These are phyloP conservation scores for Lamellibrachia satsuma DNA, from an alignment of 2,888 invertebrate species.

Conservation along the genomic window DNA sequence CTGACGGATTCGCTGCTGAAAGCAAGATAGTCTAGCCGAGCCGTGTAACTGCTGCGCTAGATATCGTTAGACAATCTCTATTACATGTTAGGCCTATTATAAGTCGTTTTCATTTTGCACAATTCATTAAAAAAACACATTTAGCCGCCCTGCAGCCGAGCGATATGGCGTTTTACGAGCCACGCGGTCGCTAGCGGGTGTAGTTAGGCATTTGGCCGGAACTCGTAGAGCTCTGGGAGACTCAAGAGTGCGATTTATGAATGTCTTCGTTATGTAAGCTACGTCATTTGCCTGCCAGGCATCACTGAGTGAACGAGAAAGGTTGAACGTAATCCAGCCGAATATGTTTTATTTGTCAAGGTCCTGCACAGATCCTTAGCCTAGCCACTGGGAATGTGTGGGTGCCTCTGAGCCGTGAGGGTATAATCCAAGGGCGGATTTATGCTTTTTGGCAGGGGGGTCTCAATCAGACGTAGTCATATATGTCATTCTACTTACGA, in stretches of 20 bases:
- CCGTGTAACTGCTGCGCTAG: not conserved
- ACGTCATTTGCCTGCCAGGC: not conserved
- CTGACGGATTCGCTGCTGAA: not conserved
- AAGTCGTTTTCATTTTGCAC: not conserved
- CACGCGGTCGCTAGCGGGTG: not conserved
- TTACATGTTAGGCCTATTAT: not conserved
- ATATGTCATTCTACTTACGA: no score
- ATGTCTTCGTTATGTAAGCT: not conserved
- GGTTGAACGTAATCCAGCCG: not conserved
- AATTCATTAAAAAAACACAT: not conserved
- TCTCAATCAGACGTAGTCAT: no score
- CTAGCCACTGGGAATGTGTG: not conserved
- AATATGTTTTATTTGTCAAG: not conserved
- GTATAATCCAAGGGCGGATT: no score
- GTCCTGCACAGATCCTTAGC: not conserved
- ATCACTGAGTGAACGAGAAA: not conserved
- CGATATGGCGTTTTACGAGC: conserved; percentile 1
- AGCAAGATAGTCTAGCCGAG: not conserved
- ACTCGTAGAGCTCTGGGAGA: not conserved
- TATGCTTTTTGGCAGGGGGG: no score
- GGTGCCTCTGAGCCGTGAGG: no score
- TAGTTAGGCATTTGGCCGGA: not conserved
- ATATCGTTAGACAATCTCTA: not conserved
- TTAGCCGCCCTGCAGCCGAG: not conserved
- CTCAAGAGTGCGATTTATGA: not conserved